phyloP scores from a whole-genome alignment of 2,113 vertebrate species.

The Nycticorax nycticorax region DNA sequence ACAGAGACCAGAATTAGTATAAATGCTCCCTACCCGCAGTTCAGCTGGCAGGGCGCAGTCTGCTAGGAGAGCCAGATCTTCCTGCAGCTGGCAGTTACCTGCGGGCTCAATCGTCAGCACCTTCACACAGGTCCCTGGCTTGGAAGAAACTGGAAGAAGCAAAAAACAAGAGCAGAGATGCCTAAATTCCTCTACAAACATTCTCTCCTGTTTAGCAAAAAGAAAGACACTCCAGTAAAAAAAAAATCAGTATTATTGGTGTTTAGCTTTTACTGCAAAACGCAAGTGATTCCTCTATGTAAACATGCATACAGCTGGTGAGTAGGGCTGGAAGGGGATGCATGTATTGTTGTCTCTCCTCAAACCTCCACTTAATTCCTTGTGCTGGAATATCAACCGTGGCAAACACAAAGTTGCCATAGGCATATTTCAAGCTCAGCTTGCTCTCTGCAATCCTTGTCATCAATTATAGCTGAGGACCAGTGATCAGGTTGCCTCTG shows the following conservation, averaged over 20 bases:
- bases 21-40: conserved; percentile 80
- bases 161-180: conserved; percentile 36
- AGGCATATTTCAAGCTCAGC: background rate
- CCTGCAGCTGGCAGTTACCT: conserved; percentile 84
- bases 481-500: background rate
- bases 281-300: background rate
- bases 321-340: background rate
- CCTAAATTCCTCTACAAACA: conserved; percentile 17
- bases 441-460: background rate
- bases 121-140: conserved; percentile 94
- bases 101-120: conserved; percentile 89
- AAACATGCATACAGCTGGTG: background rate
- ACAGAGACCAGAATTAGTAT: background rate
- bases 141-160: conserved; percentile 85
- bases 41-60: conserved; percentile 88
- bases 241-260: background rate
- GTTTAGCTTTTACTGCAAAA: background rate
- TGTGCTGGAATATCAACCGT: background rate
- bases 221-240: background rate
- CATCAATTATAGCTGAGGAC: background rate
- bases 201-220: background rate
- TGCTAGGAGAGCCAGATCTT: conserved; percentile 90
- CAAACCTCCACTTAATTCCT: background rate
- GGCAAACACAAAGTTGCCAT: background rate
- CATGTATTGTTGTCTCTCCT: fast-evolving